Percentiles rank a stretch among this genome's conserved stretches.
Evolutionary conservation across 2,888 invertebrate genomes (phyloP).

Genomic region (Barypeithes pellucidus): DNA sequence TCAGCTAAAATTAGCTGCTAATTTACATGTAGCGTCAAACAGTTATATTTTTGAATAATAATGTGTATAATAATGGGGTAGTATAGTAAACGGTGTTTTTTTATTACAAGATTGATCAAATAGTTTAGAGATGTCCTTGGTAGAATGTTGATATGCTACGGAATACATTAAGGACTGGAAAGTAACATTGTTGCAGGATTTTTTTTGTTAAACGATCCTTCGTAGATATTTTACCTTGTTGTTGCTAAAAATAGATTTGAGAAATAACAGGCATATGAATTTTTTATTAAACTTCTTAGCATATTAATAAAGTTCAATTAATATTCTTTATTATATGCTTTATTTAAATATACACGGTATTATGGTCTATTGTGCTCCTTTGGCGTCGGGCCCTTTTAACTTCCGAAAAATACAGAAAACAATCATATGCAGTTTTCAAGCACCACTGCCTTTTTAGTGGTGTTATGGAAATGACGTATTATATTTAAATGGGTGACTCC

Average conservation of each 20-base stretch:
- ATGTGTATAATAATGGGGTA: slow-evolving; percentile 25
- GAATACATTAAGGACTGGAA: slow-evolving; percentile 10
- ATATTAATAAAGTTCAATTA: no score
- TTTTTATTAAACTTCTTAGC: no score
- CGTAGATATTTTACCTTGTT: neutral
- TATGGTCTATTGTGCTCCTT: no score
- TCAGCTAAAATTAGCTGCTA: slow-evolving; percentile 42
- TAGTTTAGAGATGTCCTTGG: slow-evolving; percentile 6
- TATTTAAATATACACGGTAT: no score
- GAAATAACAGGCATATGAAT: neutral
- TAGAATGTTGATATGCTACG: neutral
- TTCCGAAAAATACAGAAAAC: no score
- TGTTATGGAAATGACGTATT: no score
- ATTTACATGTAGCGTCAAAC: slow-evolving; percentile 34
- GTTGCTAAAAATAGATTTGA: neutral
- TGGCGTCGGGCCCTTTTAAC: no score
- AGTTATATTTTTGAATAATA: slow-evolving; percentile 21
- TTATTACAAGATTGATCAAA: slow-evolving; percentile 18
- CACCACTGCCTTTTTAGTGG: no score
- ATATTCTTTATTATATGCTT: no score
- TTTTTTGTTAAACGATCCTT: neutral
- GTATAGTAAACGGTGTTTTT: slow-evolving; percentile 11
- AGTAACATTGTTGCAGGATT: neutral
- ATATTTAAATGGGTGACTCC: no score
- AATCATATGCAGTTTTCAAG: no score